Base-by-base conservation (phyloP, 2,797 vertebrate genomes). In the Naso thynnoides region DNA sequence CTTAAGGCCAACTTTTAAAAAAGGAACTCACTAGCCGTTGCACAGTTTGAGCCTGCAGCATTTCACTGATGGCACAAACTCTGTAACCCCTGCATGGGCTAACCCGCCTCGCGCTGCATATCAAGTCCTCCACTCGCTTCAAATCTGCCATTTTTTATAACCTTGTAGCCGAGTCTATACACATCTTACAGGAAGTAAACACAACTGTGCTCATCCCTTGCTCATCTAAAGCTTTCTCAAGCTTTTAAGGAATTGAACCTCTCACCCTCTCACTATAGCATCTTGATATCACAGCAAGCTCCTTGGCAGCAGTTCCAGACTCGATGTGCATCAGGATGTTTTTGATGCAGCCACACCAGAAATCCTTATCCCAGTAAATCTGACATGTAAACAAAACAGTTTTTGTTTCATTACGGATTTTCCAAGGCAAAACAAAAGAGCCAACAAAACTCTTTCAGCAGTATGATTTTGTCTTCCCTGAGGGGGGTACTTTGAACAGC, bases 391-490 rank as follows among this genome's bases (percentile, higher is more conserved):
- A 84, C 81, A 86, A 84, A 79, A 63, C 58, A 0, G 11, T 38
- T 76, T 81, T 73, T 75, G 68, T 87, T 81, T 64, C 49, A 38
- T 63, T 79, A 74, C 67, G 4, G 38, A 77, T 78, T 86, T 76
- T 85, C 49, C 7, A 31, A 79, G 38, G 48, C 66, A 70, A 82
- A 87, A 83, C 74, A 84, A 86, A 83, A 77, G 79, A 56, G 73
- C 69, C 73, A 80, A 82, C 60, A 79, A 75, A 86, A 83, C 41
- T 77, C 62, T 86, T 83, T 83, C 69, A 89, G 79, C 87, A 77
- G 81, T 79, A 66, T 83, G 84, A 86, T 87, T 81, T 73, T 61
- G 86, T 82, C 86, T 84, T 89, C 86, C 85, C 81, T 70, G 71
- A 65, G 81, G 87, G 77, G 74, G 80, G 68, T 10, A 57, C 71